Base-by-base conservation (phyloP, 35 echinoderm and acorn worm genomes). In the Chiridota heheva region DNA sequence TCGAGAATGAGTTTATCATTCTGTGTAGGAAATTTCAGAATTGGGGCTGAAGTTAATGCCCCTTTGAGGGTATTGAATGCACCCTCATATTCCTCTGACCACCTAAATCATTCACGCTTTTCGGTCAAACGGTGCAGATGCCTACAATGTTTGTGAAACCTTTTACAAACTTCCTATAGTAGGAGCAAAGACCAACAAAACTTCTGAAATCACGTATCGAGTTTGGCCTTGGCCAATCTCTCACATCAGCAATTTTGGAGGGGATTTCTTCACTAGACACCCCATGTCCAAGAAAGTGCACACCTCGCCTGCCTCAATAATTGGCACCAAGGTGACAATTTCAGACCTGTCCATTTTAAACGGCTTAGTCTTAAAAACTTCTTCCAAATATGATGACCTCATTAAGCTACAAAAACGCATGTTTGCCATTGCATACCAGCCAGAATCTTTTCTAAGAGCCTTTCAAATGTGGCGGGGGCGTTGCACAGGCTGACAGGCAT, bases 211-310 rank as follows among this genome's bases (percentile, higher is more conserved):
- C 47, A n/a, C n/a, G 47, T 51, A 12, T 8, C 8, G 8, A 12
- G 8, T 12, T 51, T 8, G 47, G 47, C 8, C 8, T n/a, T 51
- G 47, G 47, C 47, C 8, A 8, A 8, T 12, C 8, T 51, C n/a
- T 51, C n/a, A n/a, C n/a, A 51, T 51, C 47, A 51, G n/a, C n/a
- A n/a, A n/a, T n/a, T n/a, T n/a, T n/a, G n/a, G n/a, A n/a, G n/a
- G n/a, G n/a, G n/a, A n/a, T n/a, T n/a, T n/a, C n/a, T n/a, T n/a
- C n/a, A n/a, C 42, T 39, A 34, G 16, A 24, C 17, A 70, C 67
- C 5, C 34, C 67, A 70, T 70, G 67, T 18, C 67, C 67, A 18
- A 70, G n/a, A 70, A 70, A 70, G 20, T 17, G n/a, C 67, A 70
- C 67, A 18, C 20, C 42, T 36, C 39, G 4, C 33, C n/a, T n/a